A percentile compares a stretch with the other conserved stretches of the same genome.
Conservation (phyloP, 2,797 vertebrate genomes). For the Enteromius unitaeniatus region DNA sequence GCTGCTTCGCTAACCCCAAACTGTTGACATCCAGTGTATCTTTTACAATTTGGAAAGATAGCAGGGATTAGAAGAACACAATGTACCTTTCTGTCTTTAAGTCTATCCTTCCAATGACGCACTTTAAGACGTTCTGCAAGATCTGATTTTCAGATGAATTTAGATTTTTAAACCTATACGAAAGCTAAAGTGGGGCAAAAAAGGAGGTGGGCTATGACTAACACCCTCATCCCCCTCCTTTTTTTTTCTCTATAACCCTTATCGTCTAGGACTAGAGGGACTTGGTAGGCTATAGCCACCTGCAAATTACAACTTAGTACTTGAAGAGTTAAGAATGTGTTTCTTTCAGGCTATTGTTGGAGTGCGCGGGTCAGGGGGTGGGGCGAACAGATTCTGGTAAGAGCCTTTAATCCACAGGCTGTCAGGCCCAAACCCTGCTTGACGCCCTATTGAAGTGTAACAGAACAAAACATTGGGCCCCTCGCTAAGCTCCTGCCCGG, state of each 20-base stretch:
- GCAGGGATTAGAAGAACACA: slow-evolving; percentile 51
- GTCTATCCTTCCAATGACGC: background rate
- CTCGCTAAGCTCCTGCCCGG: slow-evolving; percentile 70
- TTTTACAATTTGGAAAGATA: slow-evolving; percentile 52
- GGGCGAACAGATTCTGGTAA: slow-evolving; percentile 80
- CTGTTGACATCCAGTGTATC: slow-evolving; percentile 45
- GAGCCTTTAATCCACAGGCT: slow-evolving; percentile 85
- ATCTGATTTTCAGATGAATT: slow-evolving; percentile 38
- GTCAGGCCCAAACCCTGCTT: slow-evolving; percentile 85
- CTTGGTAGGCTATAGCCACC: slow-evolving; percentile 72
- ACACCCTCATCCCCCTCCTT: slow-evolving; percentile 14
- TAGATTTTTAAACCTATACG: slow-evolving; percentile 35
- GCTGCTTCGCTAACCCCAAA: slow-evolving; percentile 62
- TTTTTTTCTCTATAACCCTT: slow-evolving; percentile 47
- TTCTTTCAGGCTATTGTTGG: slow-evolving; percentile 73
- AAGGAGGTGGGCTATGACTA: slow-evolving; percentile 29
- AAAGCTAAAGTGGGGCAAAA: background rate
- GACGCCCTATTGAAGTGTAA: slow-evolving; percentile 89
- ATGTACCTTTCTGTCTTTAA: slow-evolving; percentile 30
- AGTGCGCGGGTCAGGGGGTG: slow-evolving; percentile 65
- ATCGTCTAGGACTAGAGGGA: slow-evolving; percentile 62
- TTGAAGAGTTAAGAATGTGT: slow-evolving; percentile 75
- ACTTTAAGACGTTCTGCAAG: slow-evolving; percentile 4
- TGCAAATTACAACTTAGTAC: slow-evolving; percentile 74
- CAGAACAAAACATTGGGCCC: slow-evolving; percentile 85